Conservation (phyloP, 2,797 vertebrate species). For the Bradypodion ventrale region DNA sequence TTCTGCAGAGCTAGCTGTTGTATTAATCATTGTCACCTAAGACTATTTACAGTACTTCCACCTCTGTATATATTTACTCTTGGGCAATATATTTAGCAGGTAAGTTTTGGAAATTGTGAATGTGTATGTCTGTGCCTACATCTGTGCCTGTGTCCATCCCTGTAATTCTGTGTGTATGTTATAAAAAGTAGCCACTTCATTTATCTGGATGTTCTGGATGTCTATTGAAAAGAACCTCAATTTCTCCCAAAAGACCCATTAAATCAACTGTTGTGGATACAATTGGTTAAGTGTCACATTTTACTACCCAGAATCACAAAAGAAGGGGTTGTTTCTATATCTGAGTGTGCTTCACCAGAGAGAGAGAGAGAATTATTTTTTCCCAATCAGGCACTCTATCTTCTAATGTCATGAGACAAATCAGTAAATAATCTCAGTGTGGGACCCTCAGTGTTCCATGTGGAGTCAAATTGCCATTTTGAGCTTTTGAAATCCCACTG, state of each 20-base stretch:
- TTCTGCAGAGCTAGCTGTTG: neutral
- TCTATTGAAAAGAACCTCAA: constrained; percentile 19
- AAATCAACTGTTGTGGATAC: neutral
- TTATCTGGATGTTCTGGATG: constrained; percentile 7
- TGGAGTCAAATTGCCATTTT: neutral
- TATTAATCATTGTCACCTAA: neutral
- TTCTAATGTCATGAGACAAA: neutral
- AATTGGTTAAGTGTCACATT: neutral
- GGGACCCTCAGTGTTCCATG: neutral
- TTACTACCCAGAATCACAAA: neutral
- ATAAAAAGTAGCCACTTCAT: neutral
- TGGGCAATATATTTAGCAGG: neutral
- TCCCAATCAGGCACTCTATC: neutral
- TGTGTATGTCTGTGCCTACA: neutral
- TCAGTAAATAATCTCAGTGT: neutral
- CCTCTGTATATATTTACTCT: constrained; percentile 11
- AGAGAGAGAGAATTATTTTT: neutral
- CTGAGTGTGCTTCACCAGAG: neutral
- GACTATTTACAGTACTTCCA: constrained; percentile 6
- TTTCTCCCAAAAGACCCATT: constrained; percentile 11
- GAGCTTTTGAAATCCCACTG: neutral
- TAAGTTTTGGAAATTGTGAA: neutral
- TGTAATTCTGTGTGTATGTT: neutral
- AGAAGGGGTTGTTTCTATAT: neutral
- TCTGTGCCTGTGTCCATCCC: too few relatives aligned